Base-by-base conservation (phyloP, 1,140 invertebrate species). In the Geopemphigus sp. region DNA sequence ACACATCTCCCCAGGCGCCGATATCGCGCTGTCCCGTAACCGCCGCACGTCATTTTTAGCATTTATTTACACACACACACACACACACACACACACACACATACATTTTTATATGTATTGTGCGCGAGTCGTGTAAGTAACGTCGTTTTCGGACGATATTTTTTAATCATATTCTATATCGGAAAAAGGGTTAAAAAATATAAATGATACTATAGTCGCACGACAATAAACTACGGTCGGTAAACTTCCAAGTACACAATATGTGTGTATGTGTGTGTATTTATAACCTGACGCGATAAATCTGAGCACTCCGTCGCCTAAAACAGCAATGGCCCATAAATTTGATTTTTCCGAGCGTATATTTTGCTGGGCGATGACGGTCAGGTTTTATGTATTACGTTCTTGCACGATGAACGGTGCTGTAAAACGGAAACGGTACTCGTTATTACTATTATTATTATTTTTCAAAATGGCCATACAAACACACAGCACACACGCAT, bases 181-280 rank as follows among this genome's bases (percentile, higher is more conserved):
- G 66, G n/a, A 11, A 53, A 70, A 22, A n/a, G 47, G 24, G 24
- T 22, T 53, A 50, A 24, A 70, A 70, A 53, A 50, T 50, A 70
- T 50, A 26, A 53, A 72, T 45, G 53, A 29, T n/a, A 12, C 14
- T 72, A 54, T 53, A 26, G 5, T 53, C 26, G 66, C 45, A 19
- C 64, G 64, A 47, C 56, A 32, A 59, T 76, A 76, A 76, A 76
- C 74, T 61, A 8, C 74, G 57, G 74, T 78, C 74, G 39, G 74
- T 63, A 63, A 78, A 78, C 61, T 78, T 78, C 10, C 24, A 24
- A 68, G 39, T n/a, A 24, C 45, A 26, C 10, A 61, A n/a, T n/a
- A n/a, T n/a, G n/a, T n/a, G n/a, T n/a, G n/a, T n/a, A n/a, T n/a
- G n/a, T n/a, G n/a, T n/a, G n/a, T n/a, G n/a, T n/a, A n/a, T n/a